phyloP scores from a whole-genome alignment of 2,113 vertebrate species.

The Dasypus novemcinctus region DNA sequence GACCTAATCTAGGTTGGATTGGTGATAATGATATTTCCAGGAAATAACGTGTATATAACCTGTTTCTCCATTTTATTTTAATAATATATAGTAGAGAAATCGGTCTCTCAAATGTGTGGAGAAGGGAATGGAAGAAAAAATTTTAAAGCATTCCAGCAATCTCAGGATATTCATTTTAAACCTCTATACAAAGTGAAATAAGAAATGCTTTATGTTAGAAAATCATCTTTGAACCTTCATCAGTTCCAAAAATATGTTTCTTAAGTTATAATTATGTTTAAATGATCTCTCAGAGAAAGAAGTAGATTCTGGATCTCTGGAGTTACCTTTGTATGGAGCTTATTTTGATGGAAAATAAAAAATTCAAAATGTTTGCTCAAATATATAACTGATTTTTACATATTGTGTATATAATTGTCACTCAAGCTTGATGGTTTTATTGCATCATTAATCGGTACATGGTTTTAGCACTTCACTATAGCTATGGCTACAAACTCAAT shows the following conservation, averaged over 20 bases:
- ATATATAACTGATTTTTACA: neutral
- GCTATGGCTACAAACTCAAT: neutral
- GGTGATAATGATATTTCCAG: neutral
- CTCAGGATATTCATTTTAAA: neutral
- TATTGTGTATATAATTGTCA: constrained; percentile 13
- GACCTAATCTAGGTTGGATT: neutral
- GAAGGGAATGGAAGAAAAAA: neutral
- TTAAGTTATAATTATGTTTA: neutral
- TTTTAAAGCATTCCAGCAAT: neutral
- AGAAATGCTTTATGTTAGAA: constrained; percentile 14
- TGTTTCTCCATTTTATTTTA: constrained; percentile 26
- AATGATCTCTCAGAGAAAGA: neutral
- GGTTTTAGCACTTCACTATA: neutral
- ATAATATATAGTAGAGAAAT: neutral
- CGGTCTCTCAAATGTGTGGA: neutral
- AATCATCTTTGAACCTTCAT: neutral
- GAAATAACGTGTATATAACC: neutral
- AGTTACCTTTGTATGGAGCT: neutral
- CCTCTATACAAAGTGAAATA: constrained; percentile 3
- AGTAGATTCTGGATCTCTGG: neutral
- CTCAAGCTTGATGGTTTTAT: neutral
- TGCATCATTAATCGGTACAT: neutral
- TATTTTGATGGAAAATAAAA: constrained; percentile 41
- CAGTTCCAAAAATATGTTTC: neutral
- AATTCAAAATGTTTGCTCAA: constrained; percentile 26